Evolutionary conservation across 2,888 invertebrate genomes (phyloP), one percentile per base, ranked within the genome.

Genomic region (Lasioglossum figueresi): DNA sequence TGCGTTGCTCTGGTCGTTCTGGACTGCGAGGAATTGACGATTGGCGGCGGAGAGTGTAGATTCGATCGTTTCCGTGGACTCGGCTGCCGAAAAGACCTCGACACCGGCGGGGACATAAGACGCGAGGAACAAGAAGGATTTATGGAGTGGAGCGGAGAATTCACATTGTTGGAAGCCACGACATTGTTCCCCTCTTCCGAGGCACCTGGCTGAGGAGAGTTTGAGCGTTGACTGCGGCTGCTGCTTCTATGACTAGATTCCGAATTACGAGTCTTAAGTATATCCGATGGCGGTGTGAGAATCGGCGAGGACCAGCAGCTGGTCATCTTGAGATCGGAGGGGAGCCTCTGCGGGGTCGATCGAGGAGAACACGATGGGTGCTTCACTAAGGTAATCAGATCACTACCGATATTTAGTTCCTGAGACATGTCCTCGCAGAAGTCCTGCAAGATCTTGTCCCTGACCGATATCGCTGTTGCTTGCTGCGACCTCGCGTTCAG

Each of bases 391-490:
- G 95, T 95, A 73, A 95, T 94, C 40, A 93, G 86, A 85, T 95
- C 95, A 84, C 92, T 94, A 40, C 95, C 94, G 59, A 95, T 94
- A 82, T 92, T 95, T 34, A 95, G 84, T 84, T 95, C 95, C 74
- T 94, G 94, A 52, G 94, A 93, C 87, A 93, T 92, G 63, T 94
- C 94, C 72, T 95, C 95, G 86, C 95, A 95, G 83, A 95, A 95
- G 83, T 95, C 95, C 83, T 95, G 95, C 66, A 95, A 84, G 76
- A 95, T 95, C 84, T 95, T 95, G 84, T 95, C 95, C 43, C 95
- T 92, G 2, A 95, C 94, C 4, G 95, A 94, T 82, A 94, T 94
- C 52, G 93, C 93, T 91, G 89, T n/a, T 89, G 92, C 63, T 89
- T 91, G 31, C 12, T 70, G 40, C 23, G 89, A 87, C 19, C 85